Conservation (phyloP, 2,797 vertebrate genomes). For the Dendrocincla tyrannina region DNA sequence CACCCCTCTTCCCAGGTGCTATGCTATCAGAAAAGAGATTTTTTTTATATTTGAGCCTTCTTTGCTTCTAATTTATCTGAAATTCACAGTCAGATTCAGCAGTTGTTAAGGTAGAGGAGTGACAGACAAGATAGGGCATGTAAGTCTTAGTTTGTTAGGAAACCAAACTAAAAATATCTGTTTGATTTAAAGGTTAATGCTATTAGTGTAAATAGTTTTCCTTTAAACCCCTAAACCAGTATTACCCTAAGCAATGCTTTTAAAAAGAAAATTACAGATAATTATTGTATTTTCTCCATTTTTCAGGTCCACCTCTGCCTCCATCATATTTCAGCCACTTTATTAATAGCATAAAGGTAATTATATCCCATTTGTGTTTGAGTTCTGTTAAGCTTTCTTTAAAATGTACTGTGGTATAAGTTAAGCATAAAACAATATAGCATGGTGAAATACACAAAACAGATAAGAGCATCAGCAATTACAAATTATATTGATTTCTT, state of each 20-base stretch:
- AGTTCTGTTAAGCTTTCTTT: not conserved
- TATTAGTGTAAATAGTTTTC: not conserved
- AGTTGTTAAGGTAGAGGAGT: not conserved
- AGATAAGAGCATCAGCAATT: not conserved
- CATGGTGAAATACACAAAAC: not conserved
- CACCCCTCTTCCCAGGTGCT: not conserved
- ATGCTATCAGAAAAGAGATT: not conserved
- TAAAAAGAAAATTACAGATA: not conserved
- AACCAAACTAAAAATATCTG: not conserved
- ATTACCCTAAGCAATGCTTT: not conserved
- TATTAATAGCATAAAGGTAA: constrained; percentile 76
- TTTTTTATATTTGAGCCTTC: not conserved
- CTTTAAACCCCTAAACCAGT: not conserved
- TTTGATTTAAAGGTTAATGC: constrained; percentile 15
- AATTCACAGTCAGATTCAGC: not conserved
- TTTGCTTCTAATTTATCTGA: not conserved
- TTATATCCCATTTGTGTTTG: not conserved
- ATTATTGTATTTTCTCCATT: constrained; percentile 24
- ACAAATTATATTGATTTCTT: not conserved
- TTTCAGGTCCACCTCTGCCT: constrained; percentile 74
- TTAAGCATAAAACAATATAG: not conserved
- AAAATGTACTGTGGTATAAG: not conserved
- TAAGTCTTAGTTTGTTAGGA: not conserved
- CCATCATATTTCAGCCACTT: constrained; percentile 73
- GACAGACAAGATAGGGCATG: not conserved